Conservation (phyloP, 2,888 invertebrate genomes). For the Lepidocyrtinus sp. region DNA sequence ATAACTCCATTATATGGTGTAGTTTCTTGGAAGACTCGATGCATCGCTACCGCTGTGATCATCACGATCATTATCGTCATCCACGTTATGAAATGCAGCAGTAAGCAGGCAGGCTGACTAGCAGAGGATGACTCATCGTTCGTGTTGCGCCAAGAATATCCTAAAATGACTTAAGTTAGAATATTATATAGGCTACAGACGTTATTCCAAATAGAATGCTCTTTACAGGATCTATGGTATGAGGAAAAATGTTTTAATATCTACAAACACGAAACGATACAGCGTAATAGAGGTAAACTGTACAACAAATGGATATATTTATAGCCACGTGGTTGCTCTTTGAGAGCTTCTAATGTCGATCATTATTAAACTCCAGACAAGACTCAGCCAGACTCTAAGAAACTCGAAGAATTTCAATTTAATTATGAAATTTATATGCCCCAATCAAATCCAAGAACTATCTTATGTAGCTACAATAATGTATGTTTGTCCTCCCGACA, state of each 20-base stretch:
- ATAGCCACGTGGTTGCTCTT: slow-evolving; percentile 50
- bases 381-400: neutral
- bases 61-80: slow-evolving; percentile 27
- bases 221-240: too few species aligned
- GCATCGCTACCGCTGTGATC: neutral
- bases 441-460: neutral
- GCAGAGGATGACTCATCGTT: slow-evolving; percentile 53
- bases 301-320: neutral
- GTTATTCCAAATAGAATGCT: neutral
- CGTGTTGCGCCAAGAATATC: neutral
- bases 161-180: neutral
- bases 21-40: too few species aligned
- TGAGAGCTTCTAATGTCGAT: slow-evolving; percentile 6
- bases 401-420: neutral
- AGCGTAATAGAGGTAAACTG: neutral
- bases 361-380: neutral
- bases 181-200: neutral
- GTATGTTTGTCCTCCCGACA: neutral
- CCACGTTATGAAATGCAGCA: slow-evolving; percentile 44
- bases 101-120: slow-evolving; percentile 30
- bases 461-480: too few species aligned
- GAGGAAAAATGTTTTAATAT: too few species aligned
- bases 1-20: too few species aligned
- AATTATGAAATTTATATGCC: neutral
- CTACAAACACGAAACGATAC: neutral